These are phyloP conservation scores for Gorsachius magnificus DNA, from an alignment of 2,797 vertebrate genomes.

Conservation along the genomic window DNA sequence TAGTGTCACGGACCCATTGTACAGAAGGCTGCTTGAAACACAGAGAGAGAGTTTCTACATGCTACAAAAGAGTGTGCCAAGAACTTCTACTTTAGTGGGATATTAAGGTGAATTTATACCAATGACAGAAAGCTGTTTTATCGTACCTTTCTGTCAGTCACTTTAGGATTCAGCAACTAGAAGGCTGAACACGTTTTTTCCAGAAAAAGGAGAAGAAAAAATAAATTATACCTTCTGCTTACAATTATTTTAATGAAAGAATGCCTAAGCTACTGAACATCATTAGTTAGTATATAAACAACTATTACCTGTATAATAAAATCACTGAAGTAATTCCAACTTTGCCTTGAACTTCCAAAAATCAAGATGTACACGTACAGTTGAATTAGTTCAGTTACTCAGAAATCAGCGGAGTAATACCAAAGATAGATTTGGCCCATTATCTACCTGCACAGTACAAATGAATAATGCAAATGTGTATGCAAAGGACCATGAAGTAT, in stretches of 20 bases:
- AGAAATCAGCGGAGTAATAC: conserved; percentile 35
- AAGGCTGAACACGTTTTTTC: background rate
- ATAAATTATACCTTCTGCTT: background rate
- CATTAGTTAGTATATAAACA: background rate
- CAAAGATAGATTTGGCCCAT: conserved; percentile 23
- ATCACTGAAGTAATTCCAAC: background rate
- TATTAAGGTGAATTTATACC: background rate
- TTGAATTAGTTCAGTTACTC: conserved; percentile 24
- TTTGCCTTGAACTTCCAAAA: conserved; percentile 17
- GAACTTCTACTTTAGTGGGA: background rate
- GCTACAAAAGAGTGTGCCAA: background rate
- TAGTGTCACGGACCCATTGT: background rate
- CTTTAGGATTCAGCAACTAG: background rate
- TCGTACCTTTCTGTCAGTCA: background rate
- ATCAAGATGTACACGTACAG: background rate
- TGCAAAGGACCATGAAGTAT: conserved; percentile 47
- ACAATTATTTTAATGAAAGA: background rate
- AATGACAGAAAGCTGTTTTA: background rate
- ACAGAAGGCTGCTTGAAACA: background rate
- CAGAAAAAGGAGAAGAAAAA: background rate
- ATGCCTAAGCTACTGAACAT: background rate
- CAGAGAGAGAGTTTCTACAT: background rate
- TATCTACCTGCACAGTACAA: conserved; percentile 50
- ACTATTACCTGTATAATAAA: background rate
- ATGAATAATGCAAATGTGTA: conserved; percentile 61